Evolutionary conservation across 1,140 invertebrate species (phyloP).

Genomic region (Solen grandis): DNA sequence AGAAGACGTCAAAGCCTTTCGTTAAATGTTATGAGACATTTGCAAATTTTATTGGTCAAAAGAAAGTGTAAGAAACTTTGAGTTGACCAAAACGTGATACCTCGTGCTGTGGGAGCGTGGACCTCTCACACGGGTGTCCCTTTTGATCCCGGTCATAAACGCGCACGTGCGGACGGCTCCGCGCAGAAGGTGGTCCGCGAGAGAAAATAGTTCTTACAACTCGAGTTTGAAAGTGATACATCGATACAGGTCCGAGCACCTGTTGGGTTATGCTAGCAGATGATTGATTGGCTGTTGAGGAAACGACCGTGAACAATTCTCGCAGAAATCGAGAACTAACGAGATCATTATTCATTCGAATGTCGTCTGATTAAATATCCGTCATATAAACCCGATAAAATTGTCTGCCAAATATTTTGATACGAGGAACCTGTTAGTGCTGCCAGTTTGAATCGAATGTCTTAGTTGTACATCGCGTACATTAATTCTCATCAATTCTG

Average conservation of each 20-base stretch:
- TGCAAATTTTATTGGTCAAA: neutral
- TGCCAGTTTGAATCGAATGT: no score
- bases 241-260: slow-evolving; percentile 19
- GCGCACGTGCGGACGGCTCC: neutral
- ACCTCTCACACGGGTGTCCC: neutral
- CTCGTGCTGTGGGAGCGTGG: neutral
- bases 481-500: no score
- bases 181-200: neutral
- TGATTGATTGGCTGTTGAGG: slow-evolving; percentile 50
- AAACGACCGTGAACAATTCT: slow-evolving; percentile 51
- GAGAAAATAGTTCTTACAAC: neutral
- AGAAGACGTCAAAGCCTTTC: neutral
- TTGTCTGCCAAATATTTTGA: neutral
- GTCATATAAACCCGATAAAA: slow-evolving; percentile 10
- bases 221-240: neutral
- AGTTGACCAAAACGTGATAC: no score
- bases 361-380: slow-evolving; percentile 38
- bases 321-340: slow-evolving; percentile 54
- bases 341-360: slow-evolving; percentile 49
- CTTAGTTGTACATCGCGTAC: no score
- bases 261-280: slow-evolving; percentile 40
- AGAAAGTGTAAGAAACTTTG: neutral
- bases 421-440: no score
- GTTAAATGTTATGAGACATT: neutral
- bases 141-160: neutral